These are phyloP conservation scores for Cheumatopsyche charites DNA, from an alignment of 1,140 invertebrate genomes.

Conservation along the genomic window DNA sequence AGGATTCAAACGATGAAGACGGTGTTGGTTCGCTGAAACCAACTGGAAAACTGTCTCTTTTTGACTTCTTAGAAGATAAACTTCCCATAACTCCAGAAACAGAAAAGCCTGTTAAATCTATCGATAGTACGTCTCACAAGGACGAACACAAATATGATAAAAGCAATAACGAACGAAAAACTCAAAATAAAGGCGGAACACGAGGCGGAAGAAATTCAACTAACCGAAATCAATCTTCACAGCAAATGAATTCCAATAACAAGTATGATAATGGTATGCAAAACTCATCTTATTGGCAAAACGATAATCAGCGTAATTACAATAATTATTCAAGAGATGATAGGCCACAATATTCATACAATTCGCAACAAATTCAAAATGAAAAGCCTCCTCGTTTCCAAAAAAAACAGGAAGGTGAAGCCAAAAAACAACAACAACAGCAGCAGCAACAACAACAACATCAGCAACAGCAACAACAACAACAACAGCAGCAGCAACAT, in stretches of 20 bases:
- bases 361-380: constrained; percentile 51
- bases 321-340: constrained; percentile 45
- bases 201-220: constrained; percentile 37
- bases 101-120: constrained; percentile 49
- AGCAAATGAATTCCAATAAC: constrained; percentile 16
- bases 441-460: constrained; percentile 41
- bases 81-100: constrained; percentile 67
- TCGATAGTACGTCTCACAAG: constrained; percentile 31
- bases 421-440: constrained; percentile 53
- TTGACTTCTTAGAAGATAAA: constrained; percentile 87
- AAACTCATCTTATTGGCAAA: constrained; percentile 37
- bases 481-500: constrained; percentile 2
- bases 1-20: constrained; percentile 64
- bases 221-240: neutral
- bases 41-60: constrained; percentile 82
- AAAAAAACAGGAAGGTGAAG: constrained; percentile 59
- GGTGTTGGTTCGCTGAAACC: constrained; percentile 71
- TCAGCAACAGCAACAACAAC: constrained; percentile 3
- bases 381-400: constrained; percentile 62
- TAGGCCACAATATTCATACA: constrained; percentile 41
- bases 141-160: constrained; percentile 43
- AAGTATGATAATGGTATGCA: constrained; percentile 38
- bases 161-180: constrained; percentile 36
- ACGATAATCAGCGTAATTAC: constrained; percentile 43
- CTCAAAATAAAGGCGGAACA: constrained; percentile 32